Evolutionary conservation across 1,140 invertebrate species (phyloP), one percentile per base, ranked within the genome.

Genomic region (Trichomalopsis sarcophagae): DNA sequence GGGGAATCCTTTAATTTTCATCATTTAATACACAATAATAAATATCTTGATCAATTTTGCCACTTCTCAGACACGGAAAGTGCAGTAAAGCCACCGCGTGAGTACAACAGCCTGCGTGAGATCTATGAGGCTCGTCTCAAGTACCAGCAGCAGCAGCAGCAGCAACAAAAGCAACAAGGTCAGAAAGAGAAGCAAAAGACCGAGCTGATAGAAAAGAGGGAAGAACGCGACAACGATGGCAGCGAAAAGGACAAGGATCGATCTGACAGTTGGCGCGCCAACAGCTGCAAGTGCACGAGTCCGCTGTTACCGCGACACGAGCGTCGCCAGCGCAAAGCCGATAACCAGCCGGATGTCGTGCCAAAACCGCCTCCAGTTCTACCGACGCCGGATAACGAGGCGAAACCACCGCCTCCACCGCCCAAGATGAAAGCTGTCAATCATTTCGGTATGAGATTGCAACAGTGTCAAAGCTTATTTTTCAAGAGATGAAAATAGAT

Each of bases 101-200:
- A 94, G 85, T 95, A 96, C 87, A 94, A 95, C 50, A 96, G 95
- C 90, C 90, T 97, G 2, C 92, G 96, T 40, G 95, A 96, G 89
- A 96, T 97, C 68, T 96, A 96, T 87, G 96, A 97, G 84, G 94
- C 95, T 7, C 94, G 89, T 44, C 78, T 93, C 9, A 91, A 90
- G 55, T 84, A 73, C 17, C 88, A 89, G 27, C 91, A 5, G 90
- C 91, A 89, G 27, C 91, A 5, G 90, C 91, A 0, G 89, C 91
- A 81, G 40, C 33, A 76, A 9, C 10, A 36, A 5, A 47, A 75
- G 23, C 87, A 86, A 33, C 44, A 62, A 44, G 90, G 0, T 89
- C 90, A 0, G 89, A 91, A 2, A 88, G 30, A 3, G 89, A 66
- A n/a, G 9, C 33, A 66, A 5, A 62, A 79, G 0, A 13, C 2